Base-by-base conservation (phyloP, 2,797 vertebrate species). In the Saguinus oedipus region DNA sequence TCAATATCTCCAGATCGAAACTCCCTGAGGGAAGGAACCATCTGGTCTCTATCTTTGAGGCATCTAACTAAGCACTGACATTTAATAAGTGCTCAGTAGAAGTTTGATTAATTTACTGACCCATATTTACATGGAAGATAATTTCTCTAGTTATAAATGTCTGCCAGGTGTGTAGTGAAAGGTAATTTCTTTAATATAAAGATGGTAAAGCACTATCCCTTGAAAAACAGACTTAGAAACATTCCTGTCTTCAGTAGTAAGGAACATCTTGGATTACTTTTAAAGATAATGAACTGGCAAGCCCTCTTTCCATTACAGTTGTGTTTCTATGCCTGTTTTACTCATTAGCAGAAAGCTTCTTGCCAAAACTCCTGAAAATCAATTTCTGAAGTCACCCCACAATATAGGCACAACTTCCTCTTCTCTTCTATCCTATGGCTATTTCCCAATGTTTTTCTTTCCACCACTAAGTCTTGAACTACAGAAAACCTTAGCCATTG, bases 101-200 rank as follows among this genome's bases (percentile, higher is more conserved):
- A 92, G 81, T 94, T 24, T 97, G 97, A 97, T 97, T 97, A 95
- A 97, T 97, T 96, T 94, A 94, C 93, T 72, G 93, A 93, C 72
- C 93, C 95, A 46, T 95, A 92, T 96, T 97, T 94, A 97, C 96
- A 88, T 42, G 90, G 95, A 95, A 78, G 90, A 90, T 93, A 74
- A 90, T 95, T 88, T 93, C 89, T 97, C 87, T 50, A 20, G 94
- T 85, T 93, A 93, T 83, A 93, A 86, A 90, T 57, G 84, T 61
- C 87, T 90, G 89, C 89, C 93, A 59, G 84, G 83, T 94, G 91
- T 76, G 61, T 83, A 76, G 82, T 5, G 9, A 87, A 95, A 93
- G 78, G 76, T 78, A 74, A 76, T 44, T 86, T 84, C 93, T 88
- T 91, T 76, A 74, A 94, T n/a, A 84, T 72, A 92, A 92, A 92